A percentile compares a stretch with the other conserved stretches of the same genome.
phyloP scores from a whole-genome alignment of 2,113 vertebrate genomes.

The Myodes glareolus region DNA sequence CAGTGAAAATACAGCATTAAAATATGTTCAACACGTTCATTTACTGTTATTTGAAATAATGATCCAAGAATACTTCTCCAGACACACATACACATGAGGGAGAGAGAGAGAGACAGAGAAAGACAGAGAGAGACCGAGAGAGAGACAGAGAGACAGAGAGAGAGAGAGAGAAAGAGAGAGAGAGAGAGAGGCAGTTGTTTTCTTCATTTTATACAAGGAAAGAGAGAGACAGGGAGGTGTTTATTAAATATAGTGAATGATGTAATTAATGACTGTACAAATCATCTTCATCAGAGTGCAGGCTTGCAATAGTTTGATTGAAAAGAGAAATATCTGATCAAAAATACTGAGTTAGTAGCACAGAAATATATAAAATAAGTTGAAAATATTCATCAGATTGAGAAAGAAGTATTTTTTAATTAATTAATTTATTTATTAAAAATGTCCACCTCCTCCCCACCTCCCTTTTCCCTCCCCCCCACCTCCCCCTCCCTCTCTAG shows the following conservation, averaged over 20 bases:
- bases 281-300: background rate
- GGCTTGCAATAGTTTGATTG: background rate
- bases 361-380: background rate
- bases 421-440: too few species aligned
- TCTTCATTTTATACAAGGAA: background rate
- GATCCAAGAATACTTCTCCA: background rate
- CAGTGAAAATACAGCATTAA: slow-evolving; percentile 26
- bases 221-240: background rate
- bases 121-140: too few species aligned
- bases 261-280: background rate
- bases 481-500: too few species aligned
- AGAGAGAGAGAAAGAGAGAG: background rate
- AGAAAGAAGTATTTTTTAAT: background rate
- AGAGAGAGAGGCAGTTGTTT: background rate
- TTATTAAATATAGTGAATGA: background rate
- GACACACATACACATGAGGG: background rate
- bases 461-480: too few species aligned
- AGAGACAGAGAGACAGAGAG: too few species aligned
- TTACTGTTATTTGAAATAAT: slow-evolving; percentile 18
- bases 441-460: too few species aligned
- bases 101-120: too few species aligned
- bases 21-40: background rate
- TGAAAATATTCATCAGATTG: background rate
- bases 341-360: background rate
- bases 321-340: background rate